These are phyloP conservation scores for Brachionus paranguensis DNA, from an alignment of 1,140 invertebrate genomes.

Conservation along the genomic window DNA sequence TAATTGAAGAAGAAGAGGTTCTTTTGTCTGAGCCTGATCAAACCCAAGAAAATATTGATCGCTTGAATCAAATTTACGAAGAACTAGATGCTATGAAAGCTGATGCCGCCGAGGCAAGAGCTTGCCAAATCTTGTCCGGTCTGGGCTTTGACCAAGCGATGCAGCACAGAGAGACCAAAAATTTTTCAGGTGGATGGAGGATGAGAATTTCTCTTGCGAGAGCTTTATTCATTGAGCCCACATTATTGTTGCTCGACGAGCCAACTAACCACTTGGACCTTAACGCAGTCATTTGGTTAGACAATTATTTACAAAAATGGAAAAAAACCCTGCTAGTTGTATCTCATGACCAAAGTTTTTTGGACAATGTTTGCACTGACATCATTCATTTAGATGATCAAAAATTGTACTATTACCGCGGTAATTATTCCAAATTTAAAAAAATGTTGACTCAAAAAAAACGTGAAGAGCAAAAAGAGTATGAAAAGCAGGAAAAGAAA, in stretches of 20 bases:
- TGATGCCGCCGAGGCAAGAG: constrained; percentile 89
- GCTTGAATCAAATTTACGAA: constrained; percentile 81
- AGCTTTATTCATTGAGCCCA: constrained; percentile 74
- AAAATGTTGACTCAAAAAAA: constrained; percentile 95
- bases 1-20: constrained; percentile 72
- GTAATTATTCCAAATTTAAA: constrained; percentile 87
- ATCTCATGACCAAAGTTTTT: constrained; percentile 97
- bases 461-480: constrained; percentile 88
- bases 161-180: constrained; percentile 86
- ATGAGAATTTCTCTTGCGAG: constrained; percentile 91
- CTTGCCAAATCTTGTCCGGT: constrained; percentile 88
- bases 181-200: constrained; percentile 95
- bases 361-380: constrained; percentile 98
- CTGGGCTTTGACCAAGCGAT: constrained; percentile 86
- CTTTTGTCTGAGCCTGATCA: constrained; percentile 62
- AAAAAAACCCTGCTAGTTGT: constrained; percentile 94
- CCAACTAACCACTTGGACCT: constrained; percentile 78
- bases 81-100: constrained; percentile 91
- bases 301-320: constrained; percentile 96
- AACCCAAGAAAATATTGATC: constrained; percentile 66
- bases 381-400: constrained; percentile 91
- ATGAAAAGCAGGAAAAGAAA: constrained; percentile 93
- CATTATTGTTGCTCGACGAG: constrained; percentile 88
- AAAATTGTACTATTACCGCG: constrained; percentile 92
- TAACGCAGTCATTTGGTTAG: constrained; percentile 97